Evolutionary conservation across 2,888 invertebrate species (phyloP).

Genomic region (Neoaliturus tenellus): DNA sequence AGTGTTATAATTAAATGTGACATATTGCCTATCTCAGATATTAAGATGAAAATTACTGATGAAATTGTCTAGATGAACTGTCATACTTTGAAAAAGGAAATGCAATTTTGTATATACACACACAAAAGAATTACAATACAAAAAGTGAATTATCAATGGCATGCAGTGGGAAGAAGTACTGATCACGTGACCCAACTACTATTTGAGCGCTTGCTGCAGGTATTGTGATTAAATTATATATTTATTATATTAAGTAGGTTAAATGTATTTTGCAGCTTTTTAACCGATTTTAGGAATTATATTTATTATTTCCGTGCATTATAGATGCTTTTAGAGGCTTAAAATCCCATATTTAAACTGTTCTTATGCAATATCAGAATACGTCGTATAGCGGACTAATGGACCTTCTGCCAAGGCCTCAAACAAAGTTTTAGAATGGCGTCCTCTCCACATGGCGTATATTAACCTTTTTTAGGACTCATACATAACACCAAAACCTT

Average conservation of each 20-base stretch:
- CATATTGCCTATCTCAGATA: no score
- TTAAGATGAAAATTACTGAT: no score
- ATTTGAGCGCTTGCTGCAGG: constrained; percentile 83
- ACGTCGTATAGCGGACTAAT: constrained; percentile 73
- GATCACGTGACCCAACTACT: constrained; percentile 82
- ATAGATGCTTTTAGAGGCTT: constrained; percentile 33
- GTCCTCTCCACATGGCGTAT: constrained; percentile 80
- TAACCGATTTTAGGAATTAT: not conserved
- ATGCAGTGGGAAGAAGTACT: constrained; percentile 42
- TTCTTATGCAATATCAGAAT: constrained; percentile 68
- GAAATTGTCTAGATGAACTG: no score
- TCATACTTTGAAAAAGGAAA: no score
- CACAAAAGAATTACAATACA: no score
- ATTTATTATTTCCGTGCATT: not conserved
- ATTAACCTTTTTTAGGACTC: constrained; percentile 65
- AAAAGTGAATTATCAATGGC: constrained; percentile 4
- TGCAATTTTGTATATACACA: no score
- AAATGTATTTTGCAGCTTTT: constrained; percentile 59
- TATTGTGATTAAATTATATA: constrained; percentile 74
- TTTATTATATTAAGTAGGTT: constrained; percentile 70
- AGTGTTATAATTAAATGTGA: no score
- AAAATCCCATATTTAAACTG: constrained; percentile 58
- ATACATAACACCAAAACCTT: not conserved
- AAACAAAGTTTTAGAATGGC: constrained; percentile 82
- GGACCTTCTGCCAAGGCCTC: constrained; percentile 73